These are phyloP conservation scores for Mormyrus iriodes DNA, from an alignment of 2,113 vertebrate species.

Conservation along the genomic window DNA sequence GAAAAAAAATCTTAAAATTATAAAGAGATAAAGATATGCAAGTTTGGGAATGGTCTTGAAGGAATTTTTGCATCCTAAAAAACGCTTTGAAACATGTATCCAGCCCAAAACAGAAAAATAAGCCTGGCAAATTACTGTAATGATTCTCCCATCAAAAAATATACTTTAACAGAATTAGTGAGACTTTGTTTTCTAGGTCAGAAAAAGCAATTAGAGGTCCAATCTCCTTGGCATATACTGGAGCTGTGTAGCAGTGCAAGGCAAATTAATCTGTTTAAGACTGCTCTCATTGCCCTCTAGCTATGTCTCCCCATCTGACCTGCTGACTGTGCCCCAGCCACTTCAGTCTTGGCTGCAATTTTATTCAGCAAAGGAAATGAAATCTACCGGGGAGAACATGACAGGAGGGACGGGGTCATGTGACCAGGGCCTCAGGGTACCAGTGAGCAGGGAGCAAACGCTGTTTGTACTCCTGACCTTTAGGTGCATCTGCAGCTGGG, in stretches of 20 bases:
- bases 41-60: not conserved
- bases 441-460: not conserved
- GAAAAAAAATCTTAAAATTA: not conserved
- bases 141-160: not conserved
- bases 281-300: not conserved
- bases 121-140: not conserved
- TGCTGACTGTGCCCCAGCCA: not conserved
- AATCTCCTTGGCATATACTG: not conserved
- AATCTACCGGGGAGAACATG: not conserved
- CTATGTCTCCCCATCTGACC: not conserved
- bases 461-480: not conserved
- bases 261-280: conserved; percentile 6
- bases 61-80: not conserved
- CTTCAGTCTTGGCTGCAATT: not conserved
- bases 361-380: not conserved
- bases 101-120: not conserved
- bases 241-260: not conserved
- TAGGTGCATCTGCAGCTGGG: not conserved
- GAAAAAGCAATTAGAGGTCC: not conserved
- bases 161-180: not conserved
- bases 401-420: not conserved
- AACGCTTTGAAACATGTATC: not conserved
- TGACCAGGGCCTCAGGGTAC: not conserved
- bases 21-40: not conserved
- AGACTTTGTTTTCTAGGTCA: not conserved